Base-by-base conservation (phyloP, 2,888 invertebrate genomes). In the Platycnemis pennipes region DNA sequence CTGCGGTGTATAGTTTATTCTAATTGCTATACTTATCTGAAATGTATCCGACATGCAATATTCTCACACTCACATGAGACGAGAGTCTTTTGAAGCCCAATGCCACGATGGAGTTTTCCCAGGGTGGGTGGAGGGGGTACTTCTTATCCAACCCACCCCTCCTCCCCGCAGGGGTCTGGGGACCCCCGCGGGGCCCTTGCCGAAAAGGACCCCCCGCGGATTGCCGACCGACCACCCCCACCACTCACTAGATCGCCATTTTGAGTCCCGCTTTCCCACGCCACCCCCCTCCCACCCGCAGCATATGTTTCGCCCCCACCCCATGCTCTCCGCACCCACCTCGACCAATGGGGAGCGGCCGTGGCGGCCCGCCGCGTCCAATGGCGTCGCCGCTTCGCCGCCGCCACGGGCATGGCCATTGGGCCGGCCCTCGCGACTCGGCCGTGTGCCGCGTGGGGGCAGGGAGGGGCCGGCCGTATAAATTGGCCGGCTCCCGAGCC, bases 401-500 rank as follows among this genome's bases (percentile, higher is more conserved):
- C 77, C 77, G 37, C 77, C 77, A 37, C 77, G 77, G 77, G 26
- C 77, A 37, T 37, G 37, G 37, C 37, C 77, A 77, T 77, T 77
- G 77, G 77, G 37, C 13, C 77, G 37, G 8, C 13, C 13, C 49
- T 11, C 49, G 49, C 49, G 49, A 49, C 77, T 37, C 37, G 77
- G 31, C 77, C 13, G 19, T 5, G 5, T 16, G 5, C 63, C 26
- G 26, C 3, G 63, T 7, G 77, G 91, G 44, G n/a, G 13, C 3
- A 44, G 22, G 42, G 63, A 26, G 69, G 63, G 44, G 37, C 42
- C 42, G n/a, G 63, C 53, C 63, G 91, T 91, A 91, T 91, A 91
- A 91, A 91, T 91, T 91, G 91, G 91, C 91, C 91, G 91, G 44
- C 91, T 91, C 91, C 91, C 63, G 91, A 69, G 91, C 91, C 63